A percentile compares a stretch with the other conserved stretches of the same genome.
Conservation (phyloP, 2,888 invertebrate species). For the Mimachlamys varia region DNA sequence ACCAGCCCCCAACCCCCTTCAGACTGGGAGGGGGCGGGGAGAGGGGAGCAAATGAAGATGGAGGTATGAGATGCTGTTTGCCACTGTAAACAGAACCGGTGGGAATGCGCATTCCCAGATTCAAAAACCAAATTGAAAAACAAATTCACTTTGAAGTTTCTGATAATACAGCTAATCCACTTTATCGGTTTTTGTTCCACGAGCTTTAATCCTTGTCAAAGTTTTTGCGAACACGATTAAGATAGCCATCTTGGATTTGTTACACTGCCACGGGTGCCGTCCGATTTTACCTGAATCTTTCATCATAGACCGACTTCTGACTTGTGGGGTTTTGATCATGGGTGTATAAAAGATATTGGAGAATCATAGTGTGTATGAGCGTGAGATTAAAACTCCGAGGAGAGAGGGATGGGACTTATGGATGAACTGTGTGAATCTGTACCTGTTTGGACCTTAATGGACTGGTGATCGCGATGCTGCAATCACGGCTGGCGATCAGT, state of each 20-base stretch:
- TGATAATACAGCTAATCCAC: slow-evolving; percentile 16
- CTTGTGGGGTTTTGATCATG: neutral
- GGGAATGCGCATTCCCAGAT: too few relatives aligned
- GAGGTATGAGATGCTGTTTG: too few relatives aligned
- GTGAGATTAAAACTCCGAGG: neutral
- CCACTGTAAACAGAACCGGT: neutral
- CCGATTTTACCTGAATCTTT: neutral
- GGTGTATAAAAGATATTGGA: neutral
- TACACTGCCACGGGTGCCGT: neutral
- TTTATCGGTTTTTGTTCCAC: neutral
- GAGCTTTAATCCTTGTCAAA: neutral
- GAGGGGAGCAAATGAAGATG: neutral
- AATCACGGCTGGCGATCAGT: too few relatives aligned
- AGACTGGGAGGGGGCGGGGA: neutral
- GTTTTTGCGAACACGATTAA: neutral
- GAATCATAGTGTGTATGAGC: neutral
- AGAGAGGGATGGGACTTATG: neutral
- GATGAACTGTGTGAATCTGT: neutral
- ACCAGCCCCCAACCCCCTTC: neutral
- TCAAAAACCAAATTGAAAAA: neutral
- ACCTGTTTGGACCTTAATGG: neutral
- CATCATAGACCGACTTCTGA: neutral
- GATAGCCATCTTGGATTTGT: slow-evolving; percentile 21
- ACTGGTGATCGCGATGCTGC: too few relatives aligned
- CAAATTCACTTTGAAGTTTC: neutral